Evolutionary conservation across 2,113 vertebrate genomes (phyloP), one percentile per base, ranked within the genome.

Genomic region (Ploceus nigricollis): DNA sequence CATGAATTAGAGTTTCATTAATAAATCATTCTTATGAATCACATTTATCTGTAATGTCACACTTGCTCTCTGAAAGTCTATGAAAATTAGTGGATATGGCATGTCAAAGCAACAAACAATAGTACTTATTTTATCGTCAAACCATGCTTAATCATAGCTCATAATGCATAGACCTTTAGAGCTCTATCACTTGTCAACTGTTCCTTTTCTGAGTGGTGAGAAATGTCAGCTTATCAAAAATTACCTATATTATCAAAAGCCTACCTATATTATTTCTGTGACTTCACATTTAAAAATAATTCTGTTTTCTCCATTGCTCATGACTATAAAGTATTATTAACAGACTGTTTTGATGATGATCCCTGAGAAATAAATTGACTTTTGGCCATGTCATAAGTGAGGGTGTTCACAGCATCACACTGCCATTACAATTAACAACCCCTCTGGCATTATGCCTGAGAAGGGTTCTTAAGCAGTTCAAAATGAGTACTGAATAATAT

Each of bases 1-100:
- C 37, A 63, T 58, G 21, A 87, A 94, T 92, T 75, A 79, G 25
- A 13, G 8, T 4, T 78, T 92, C 39, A 60, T 87, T 82, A 90
- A 35, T 65, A 89, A 94, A 84, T 51, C 11, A 58, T 75, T 91
- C 24, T 79, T 83, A 64, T 73, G 64, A 88, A 82, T 93, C 79
- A 64, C 42, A 90, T 51, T 93, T 66, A 66, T 77, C 45, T 76
- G 48, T 85, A 80, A 45, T 1, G 3, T 57, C 44, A 65, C 8
- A 37, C 19, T 66, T 92, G 40, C 15, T 89, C 9, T 89, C 33
- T 81, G 71, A 73, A 93, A 69, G 8, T 60, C 30, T 61, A 10
- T 90, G 82, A 76, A 72, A 79, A 79, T 82, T 72, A 90, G 69
- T 65, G 42, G 31, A 57, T 82, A 63, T 51, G n/a, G 10, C 13